Conservation (phyloP, 2,113 vertebrate genomes). For the Corydoras sp. region DNA sequence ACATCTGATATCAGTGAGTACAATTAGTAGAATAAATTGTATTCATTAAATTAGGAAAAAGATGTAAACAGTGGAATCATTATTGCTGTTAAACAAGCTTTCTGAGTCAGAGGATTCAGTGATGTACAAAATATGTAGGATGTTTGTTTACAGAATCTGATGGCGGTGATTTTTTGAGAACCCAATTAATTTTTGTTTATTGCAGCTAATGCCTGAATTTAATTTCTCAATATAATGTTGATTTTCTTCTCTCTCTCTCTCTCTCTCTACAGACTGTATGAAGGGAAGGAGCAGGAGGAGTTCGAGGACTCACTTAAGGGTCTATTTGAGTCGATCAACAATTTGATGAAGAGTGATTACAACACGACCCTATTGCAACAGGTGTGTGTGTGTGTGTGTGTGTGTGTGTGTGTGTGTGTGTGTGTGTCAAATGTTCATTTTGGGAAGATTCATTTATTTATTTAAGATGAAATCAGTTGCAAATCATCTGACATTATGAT, state of each 20-base stretch:
- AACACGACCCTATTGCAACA: conserved; percentile 82
- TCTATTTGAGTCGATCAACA: conserved; percentile 96
- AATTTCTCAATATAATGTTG: background rate
- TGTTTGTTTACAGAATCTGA: too few species aligned
- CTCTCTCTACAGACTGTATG: conserved; percentile 76
- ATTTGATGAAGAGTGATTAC: conserved; percentile 84
- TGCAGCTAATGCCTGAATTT: background rate
- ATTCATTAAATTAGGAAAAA: too few species aligned
- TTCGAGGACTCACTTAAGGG: conserved; percentile 91
- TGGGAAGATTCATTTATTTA: too few species aligned
- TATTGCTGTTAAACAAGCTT: too few species aligned
- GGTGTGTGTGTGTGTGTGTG: conserved; percentile 59
- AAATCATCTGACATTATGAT: too few species aligned
- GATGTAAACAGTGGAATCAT: too few species aligned
- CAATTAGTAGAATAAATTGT: too few species aligned
- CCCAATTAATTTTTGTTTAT: conserved; percentile 1
- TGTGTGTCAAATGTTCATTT: background rate
- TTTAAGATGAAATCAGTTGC: too few species aligned
- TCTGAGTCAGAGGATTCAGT: too few species aligned
- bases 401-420: conserved; percentile 56
- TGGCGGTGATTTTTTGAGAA: too few species aligned
- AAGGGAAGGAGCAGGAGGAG: conserved; percentile 89
- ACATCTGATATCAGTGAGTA: too few species aligned
- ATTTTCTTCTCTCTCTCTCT: conserved; percentile 3
- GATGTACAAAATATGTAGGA: too few species aligned